Base-by-base conservation (phyloP, 2,888 invertebrate species). In the Caenorhabditis sp. region DNA sequence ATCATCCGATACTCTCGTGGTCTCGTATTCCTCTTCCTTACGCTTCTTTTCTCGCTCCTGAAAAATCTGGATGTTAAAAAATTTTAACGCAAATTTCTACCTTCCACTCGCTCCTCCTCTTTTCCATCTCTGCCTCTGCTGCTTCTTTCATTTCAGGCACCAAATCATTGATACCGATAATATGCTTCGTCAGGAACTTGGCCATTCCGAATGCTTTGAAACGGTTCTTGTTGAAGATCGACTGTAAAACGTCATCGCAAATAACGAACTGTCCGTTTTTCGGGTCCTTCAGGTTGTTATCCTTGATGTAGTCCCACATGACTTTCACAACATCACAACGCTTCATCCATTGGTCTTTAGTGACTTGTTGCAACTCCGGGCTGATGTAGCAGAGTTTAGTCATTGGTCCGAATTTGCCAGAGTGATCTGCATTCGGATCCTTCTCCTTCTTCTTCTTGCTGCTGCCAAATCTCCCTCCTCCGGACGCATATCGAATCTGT, bases 21-120 rank as follows among this genome's bases (percentile, higher is more conserved):
- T 8, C 7, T 41, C 44, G n/a, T 24, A 26, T 0, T 6, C 41
- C 24, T 49, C 76, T 31, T 22, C 75, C 56, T 76, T 75, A 26
- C 68, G 75, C 38, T 94, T 97, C 19, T 54, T 73, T 51, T 70
- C 59, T 74, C 80, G 58, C 7, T 54, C 75, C 75, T 76, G 4
- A 16, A 66, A 58, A 19, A 47, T n/a, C 54, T 6, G n/a, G n/a
- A n/a, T n/a, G n/a, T n/a, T n/a, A n/a, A n/a, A n/a, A n/a, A n/a
- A n/a, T n/a, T n/a, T n/a, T n/a, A n/a, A n/a, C n/a, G n/a, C n/a
- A 49, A 26, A 41, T 28, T 5, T 68, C 8, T 47, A 81, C 86
- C 54, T 76, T 59, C 80, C 72, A 82, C n/a, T 72, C 85, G 8
- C 31, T 79, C n/a, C 41, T 76, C n/a, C 85, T 61, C 14, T 58